phyloP scores from a whole-genome alignment of 1,140 invertebrate genomes.

The Bombus sylvicola region DNA sequence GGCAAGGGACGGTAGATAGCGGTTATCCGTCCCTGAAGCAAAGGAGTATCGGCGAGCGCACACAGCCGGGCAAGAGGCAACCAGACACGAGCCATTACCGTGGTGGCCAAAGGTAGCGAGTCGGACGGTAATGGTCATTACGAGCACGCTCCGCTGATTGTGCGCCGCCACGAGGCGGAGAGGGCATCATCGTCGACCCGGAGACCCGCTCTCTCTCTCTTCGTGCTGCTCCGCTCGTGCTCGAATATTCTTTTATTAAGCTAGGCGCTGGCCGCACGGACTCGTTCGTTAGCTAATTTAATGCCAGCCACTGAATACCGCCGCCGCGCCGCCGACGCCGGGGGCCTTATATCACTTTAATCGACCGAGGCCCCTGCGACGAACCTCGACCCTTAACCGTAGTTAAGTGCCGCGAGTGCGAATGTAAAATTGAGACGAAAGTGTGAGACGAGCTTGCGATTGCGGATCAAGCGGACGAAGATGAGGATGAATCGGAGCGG shows the following conservation, averaged over 20 bases:
- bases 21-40: conserved; percentile 63
- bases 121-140: conserved; percentile 82
- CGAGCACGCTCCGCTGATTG: conserved; percentile 81
- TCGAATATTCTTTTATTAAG: conserved; percentile 78
- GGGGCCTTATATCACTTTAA: conserved; percentile 61
- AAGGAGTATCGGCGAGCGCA: conserved; percentile 56
- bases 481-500: no score
- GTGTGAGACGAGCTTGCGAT: not conserved
- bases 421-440: not conserved
- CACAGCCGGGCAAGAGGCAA: conserved; percentile 54
- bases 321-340: conserved; percentile 41
- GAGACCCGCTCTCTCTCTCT: conserved; percentile 77
- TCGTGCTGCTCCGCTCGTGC: conserved; percentile 36
- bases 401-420: conserved; percentile 5
- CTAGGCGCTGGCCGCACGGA: conserved; percentile 71
- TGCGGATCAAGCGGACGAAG: no score
- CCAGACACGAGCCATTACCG: conserved; percentile 79
- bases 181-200: conserved; percentile 82
- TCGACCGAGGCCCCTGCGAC: conserved; percentile 27
- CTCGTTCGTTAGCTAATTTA: conserved; percentile 79
- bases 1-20: conserved; percentile 46
- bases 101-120: conserved; percentile 76
- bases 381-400: conserved; percentile 31
- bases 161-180: conserved; percentile 77
- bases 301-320: conserved; percentile 68